phyloP scores from a whole-genome alignment of 2,888 invertebrate genomes.

The Trachelus iudaicus region DNA sequence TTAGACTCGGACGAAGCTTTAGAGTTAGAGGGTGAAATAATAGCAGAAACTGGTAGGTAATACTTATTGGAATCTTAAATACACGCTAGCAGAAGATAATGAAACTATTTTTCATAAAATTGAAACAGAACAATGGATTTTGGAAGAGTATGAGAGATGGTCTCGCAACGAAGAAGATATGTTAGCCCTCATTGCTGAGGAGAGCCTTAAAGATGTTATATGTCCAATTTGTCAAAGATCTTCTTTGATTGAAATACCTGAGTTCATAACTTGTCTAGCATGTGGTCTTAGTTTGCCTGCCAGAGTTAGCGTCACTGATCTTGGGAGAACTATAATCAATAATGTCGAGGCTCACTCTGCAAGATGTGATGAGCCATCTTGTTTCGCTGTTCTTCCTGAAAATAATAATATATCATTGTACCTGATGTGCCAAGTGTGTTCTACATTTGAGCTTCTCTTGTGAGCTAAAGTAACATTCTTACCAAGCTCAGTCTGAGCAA shows the following conservation, averaged over 20 bases:
- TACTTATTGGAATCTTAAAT: not conserved
- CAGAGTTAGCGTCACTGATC: slow-evolving; percentile 33
- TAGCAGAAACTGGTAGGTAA: slow-evolving; percentile 49
- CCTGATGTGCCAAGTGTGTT: slow-evolving; percentile 53
- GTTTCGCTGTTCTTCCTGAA: slow-evolving; percentile 51
- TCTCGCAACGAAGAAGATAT: slow-evolving; percentile 51
- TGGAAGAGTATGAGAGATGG: slow-evolving; percentile 57
- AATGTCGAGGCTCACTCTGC: slow-evolving; percentile 46
- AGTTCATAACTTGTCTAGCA: slow-evolving; percentile 43
- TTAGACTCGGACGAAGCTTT: slow-evolving; percentile 47
- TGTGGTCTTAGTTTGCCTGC: slow-evolving; percentile 51
- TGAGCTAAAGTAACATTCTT: slow-evolving; percentile 18
- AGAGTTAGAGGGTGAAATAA: slow-evolving; percentile 44
- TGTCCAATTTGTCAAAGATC: slow-evolving; percentile 63
- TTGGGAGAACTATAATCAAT: slow-evolving; percentile 44
- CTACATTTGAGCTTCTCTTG: slow-evolving; percentile 36
- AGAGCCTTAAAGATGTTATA: slow-evolving; percentile 47
- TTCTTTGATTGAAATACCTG: slow-evolving; percentile 34
- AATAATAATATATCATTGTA: slow-evolving; percentile 43
- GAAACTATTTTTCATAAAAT: slow-evolving; percentile 7
- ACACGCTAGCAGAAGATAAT: slow-evolving; percentile 5
- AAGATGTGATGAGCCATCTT: slow-evolving; percentile 41
- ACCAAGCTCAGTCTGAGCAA: not conserved
- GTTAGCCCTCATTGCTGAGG: slow-evolving; percentile 43
- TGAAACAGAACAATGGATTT: slow-evolving; percentile 54